phyloP scores from a whole-genome alignment of 1,140 invertebrate species.

The Drosophila eugracilis region DNA sequence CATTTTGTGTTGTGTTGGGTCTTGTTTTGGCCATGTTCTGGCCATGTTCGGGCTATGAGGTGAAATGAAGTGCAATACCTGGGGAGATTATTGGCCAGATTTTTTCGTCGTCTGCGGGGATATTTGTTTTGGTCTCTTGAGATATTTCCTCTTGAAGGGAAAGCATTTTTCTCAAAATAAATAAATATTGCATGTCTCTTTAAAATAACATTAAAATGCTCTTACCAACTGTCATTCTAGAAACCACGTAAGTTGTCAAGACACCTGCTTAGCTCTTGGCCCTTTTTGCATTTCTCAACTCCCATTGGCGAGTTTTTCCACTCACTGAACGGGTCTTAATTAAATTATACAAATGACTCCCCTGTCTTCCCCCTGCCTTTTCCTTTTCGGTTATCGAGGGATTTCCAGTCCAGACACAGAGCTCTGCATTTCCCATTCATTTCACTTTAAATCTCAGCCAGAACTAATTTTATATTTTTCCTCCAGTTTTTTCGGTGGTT shows the following conservation, averaged over 20 bases:
- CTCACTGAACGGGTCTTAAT: slow-evolving; percentile 23
- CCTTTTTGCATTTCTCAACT: slow-evolving; percentile 2
- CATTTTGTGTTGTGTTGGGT: slow-evolving; percentile 40
- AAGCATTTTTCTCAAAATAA: too few relatives aligned
- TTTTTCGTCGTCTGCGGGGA: slow-evolving; percentile 15
- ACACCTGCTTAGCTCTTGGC: slow-evolving; percentile 8
- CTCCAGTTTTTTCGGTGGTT: slow-evolving; percentile 17
- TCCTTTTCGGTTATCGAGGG: slow-evolving; percentile 2
- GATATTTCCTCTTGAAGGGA: not conserved
- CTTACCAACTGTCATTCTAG: slow-evolving; percentile 18
- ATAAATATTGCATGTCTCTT: slow-evolving; percentile 39
- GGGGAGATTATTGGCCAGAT: slow-evolving; percentile 52
- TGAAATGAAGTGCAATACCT: slow-evolving; percentile 60
- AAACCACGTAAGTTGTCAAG: slow-evolving; percentile 5
- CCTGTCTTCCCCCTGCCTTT: not conserved
- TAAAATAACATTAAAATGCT: slow-evolving; percentile 27
- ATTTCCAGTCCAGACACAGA: slow-evolving; percentile 19
- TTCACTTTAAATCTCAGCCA: slow-evolving; percentile 54
- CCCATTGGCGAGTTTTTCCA: slow-evolving; percentile 16
- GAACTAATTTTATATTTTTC: slow-evolving; percentile 62
- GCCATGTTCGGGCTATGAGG: slow-evolving; percentile 52
- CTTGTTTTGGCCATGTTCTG: too few relatives aligned
- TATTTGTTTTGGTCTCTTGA: not conserved
- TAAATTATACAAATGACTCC: slow-evolving; percentile 30
- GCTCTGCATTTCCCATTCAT: slow-evolving; percentile 41